These are phyloP conservation scores for Macrotrachela quadricornifera DNA, from an alignment of 1,140 invertebrate genomes.

Conservation along the genomic window DNA sequence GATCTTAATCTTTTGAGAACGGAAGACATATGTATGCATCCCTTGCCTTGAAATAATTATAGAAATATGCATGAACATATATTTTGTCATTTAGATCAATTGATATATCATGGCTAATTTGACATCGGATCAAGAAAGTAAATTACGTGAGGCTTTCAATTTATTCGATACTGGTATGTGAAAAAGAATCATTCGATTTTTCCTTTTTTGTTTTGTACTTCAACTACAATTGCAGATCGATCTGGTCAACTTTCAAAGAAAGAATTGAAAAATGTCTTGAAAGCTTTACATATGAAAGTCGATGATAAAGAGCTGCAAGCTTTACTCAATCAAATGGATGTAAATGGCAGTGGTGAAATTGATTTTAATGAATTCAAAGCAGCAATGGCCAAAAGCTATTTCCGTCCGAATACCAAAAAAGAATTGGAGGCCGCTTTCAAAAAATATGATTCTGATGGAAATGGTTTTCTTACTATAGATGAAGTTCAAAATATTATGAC, in stretches of 20 bases:
- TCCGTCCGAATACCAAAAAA: background rate
- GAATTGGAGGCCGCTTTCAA: slow-evolving; percentile 4
- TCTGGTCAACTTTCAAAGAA: background rate
- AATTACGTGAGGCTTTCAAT: slow-evolving; percentile 1
- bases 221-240: no score
- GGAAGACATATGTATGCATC: no score
- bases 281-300: background rate
- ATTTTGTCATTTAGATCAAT: no score
- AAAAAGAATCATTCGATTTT: no score
- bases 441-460: slow-evolving; percentile 1
- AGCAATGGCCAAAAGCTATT: slow-evolving; percentile 2
- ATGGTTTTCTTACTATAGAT: slow-evolving; percentile 1
- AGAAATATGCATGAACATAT: no score
- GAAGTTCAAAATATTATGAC: background rate
- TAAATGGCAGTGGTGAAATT: background rate
- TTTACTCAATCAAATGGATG: slow-evolving; percentile 2
- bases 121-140: no score
- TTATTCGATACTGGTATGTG: slow-evolving; percentile 1
- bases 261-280: background rate
- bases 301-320: background rate
- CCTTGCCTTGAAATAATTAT: no score
- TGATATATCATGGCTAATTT: no score
- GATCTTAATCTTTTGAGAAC: no score
- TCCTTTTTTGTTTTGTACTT: no score
- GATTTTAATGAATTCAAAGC: slow-evolving; percentile 5